Evolutionary conservation across 2,797 vertebrate species (phyloP).

Genomic region (Holocentrus rufus): DNA sequence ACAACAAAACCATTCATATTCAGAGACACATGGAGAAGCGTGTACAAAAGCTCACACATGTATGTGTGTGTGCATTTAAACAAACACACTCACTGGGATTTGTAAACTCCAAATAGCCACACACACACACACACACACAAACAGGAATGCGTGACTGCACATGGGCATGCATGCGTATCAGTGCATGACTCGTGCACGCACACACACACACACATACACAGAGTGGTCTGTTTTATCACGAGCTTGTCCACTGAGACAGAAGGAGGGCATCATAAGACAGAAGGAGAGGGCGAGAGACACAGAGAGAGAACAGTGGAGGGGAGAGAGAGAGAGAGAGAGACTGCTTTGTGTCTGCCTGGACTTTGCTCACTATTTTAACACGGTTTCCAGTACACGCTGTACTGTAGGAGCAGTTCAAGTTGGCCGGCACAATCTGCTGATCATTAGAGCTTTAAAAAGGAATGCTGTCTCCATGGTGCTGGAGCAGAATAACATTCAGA

Average conservation of each 20-base stretch:
- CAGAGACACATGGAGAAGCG: too few species aligned
- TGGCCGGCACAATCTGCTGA: too few species aligned
- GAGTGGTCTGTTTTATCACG: not conserved
- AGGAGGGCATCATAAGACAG: constrained; percentile 14
- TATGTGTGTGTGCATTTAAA: not conserved
- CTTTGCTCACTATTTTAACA: too few species aligned
- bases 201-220: not conserved
- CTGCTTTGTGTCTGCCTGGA: too few species aligned
- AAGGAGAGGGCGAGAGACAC: not conserved
- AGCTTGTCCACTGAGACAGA: not conserved
- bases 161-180: not conserved
- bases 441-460: too few species aligned
- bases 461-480: too few species aligned
- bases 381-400: too few species aligned
- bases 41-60: too few species aligned
- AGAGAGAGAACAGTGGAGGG: not conserved
- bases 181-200: constrained; percentile 1
- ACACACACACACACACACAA: not conserved
- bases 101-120: not conserved
- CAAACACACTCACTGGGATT: too few species aligned
- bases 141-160: not conserved
- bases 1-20: too few species aligned
- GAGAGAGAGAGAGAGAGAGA: not conserved
- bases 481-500: too few species aligned
- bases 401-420: too few species aligned